Conservation (phyloP, 2,113 vertebrate genomes). For the Sinocyclocheilus anophthalmus region DNA sequence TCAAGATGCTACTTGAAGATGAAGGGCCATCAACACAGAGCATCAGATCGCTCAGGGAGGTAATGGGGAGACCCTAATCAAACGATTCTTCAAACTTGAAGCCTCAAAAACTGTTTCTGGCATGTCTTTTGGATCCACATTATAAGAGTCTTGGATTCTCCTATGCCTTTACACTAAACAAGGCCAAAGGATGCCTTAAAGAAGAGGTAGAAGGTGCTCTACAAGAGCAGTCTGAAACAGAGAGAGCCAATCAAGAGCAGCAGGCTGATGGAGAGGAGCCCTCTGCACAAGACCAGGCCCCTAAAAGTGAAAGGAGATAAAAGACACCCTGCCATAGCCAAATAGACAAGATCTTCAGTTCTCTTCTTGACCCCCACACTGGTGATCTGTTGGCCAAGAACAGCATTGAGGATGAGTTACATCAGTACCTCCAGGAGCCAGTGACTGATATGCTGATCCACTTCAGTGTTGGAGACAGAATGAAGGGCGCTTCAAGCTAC, state of each 20-base stretch:
- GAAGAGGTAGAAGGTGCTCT: background rate
- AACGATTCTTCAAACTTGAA: conserved; percentile 19
- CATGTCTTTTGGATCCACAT: conserved; percentile 8
- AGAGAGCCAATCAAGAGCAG: background rate
- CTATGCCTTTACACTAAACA: background rate
- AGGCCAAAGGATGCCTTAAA: background rate
- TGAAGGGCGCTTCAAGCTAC: background rate
- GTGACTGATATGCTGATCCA: background rate
- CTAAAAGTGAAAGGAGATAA: conserved; percentile 4
- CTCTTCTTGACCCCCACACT: background rate
- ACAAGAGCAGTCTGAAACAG: background rate
- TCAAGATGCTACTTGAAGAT: conserved; percentile 3
- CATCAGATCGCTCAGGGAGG: conserved; percentile 3
- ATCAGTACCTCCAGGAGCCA: conserved; percentile 1
- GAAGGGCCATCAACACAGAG: background rate
- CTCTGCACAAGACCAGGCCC: background rate
- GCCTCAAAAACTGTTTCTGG: background rate
- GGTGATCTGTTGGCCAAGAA: background rate
- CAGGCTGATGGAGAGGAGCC: background rate
- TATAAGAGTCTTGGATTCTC: background rate
- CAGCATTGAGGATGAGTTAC: background rate
- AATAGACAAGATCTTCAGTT: conserved; percentile 5
- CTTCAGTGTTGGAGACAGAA: background rate
- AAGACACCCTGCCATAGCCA: background rate
- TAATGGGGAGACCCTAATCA: conserved; percentile 20